Evolutionary conservation across 1,140 invertebrate genomes (phyloP).

Genomic region (Campodea augens): DNA sequence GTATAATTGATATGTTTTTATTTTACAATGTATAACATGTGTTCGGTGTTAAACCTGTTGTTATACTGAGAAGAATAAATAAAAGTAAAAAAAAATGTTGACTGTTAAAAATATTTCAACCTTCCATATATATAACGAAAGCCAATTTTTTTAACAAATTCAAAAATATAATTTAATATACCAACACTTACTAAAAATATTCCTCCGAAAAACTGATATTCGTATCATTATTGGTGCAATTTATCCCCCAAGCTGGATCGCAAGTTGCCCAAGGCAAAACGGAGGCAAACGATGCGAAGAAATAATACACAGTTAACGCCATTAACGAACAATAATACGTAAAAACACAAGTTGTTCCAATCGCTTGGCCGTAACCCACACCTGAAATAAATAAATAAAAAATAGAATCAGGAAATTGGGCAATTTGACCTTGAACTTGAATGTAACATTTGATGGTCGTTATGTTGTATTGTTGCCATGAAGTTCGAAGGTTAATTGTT

Average conservation of each 20-base stretch:
- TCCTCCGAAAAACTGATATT: neutral
- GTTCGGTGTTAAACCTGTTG: too few relatives aligned
- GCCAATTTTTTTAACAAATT: too few relatives aligned
- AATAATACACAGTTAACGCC: conserved; percentile 24
- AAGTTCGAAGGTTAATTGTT: neutral
- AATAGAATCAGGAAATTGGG: neutral
- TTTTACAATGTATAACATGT: too few relatives aligned
- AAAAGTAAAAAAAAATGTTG: too few relatives aligned
- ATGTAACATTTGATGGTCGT: neutral
- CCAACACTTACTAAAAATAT: neutral
- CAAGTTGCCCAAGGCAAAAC: conserved; percentile 22
- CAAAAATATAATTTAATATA: neutral
- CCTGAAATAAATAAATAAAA: conserved; percentile 16
- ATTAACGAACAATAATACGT: conserved; percentile 25
- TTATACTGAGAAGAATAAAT: too few relatives aligned
- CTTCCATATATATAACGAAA: too few relatives aligned
- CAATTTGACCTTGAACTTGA: neutral
- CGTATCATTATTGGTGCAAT: conserved; percentile 9
- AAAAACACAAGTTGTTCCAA: conserved; percentile 19
- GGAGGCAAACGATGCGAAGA: conserved; percentile 20
- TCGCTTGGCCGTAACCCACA: conserved; percentile 24
- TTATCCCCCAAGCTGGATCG: conserved; percentile 17
- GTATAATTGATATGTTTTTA: too few relatives aligned
- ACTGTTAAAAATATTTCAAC: too few relatives aligned
- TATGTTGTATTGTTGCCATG: neutral